Evolutionary conservation across 2,113 vertebrate species (phyloP).

Genomic region (Geococcyx californianus): DNA sequence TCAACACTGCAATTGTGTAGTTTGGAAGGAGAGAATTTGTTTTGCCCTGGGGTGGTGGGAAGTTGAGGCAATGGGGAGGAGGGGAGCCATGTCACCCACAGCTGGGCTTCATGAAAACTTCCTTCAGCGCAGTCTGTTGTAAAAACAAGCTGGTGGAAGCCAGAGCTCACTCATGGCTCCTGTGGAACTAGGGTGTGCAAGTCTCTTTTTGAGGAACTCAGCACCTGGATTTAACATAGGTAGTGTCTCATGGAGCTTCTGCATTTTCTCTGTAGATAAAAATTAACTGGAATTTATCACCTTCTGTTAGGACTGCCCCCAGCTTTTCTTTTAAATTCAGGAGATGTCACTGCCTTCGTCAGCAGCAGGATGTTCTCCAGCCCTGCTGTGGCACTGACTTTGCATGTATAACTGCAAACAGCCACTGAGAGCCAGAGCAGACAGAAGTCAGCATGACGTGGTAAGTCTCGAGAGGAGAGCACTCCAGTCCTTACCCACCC

Average conservation of each 20-base stretch:
- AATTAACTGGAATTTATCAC: background rate
- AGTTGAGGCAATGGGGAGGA: background rate
- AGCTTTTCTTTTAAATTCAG: background rate
- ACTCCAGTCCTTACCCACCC: fast-evolving
- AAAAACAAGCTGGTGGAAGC: background rate
- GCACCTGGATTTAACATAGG: background rate
- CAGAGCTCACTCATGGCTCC: background rate
- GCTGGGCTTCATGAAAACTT: background rate
- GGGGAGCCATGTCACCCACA: background rate
- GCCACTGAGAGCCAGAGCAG: background rate
- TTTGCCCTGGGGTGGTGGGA: background rate
- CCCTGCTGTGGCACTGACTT: background rate
- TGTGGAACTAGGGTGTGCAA: background rate
- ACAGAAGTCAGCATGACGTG: background rate
- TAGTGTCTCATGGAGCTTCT: background rate
- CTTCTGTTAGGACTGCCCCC: background rate
- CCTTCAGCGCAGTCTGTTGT: background rate
- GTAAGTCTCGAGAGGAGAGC: background rate
- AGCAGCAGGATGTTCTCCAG: background rate
- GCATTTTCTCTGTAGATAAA: background rate
- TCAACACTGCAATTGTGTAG: background rate
- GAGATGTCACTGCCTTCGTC: background rate
- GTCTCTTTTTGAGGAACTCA: background rate
- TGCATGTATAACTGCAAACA: background rate
- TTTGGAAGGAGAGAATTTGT: background rate